Evolutionary conservation across 2,888 invertebrate genomes (phyloP).

Genomic region (Drosophila paranaensis): DNA sequence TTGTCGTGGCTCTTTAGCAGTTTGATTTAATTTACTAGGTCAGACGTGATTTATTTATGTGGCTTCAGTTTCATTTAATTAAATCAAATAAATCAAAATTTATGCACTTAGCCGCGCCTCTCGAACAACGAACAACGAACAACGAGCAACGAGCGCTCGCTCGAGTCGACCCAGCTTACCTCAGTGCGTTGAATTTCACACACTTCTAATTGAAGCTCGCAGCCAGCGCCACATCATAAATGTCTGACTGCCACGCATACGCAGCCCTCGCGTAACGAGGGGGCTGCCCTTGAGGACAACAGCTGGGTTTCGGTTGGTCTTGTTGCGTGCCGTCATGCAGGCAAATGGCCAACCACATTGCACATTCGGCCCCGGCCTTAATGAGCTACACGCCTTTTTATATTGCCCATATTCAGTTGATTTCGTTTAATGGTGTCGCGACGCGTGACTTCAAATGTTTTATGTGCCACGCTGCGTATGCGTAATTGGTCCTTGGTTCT

Average conservation of each 20-base stretch:
- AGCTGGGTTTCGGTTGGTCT: conserved; percentile 15
- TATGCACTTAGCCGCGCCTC: conserved; percentile 12
- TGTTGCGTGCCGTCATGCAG: conserved; percentile 47
- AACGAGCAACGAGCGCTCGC: conserved; percentile 1
- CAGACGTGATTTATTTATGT: conserved; percentile 38
- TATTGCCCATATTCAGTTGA: conserved; percentile 61
- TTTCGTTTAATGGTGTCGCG: conserved; percentile 47
- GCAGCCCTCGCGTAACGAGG: not conserved
- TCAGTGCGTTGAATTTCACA: conserved; percentile 57
- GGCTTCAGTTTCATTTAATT: conserved; percentile 51
- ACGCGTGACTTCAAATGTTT: conserved; percentile 41
- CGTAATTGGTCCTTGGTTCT: conserved; percentile 48
- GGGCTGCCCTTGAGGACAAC: conserved; percentile 26
- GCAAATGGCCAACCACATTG: conserved; percentile 57
- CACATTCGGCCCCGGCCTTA: conserved; percentile 63
- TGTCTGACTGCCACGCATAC: conserved; percentile 40
- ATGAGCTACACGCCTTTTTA: conserved; percentile 59
- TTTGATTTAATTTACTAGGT: conserved; percentile 71
- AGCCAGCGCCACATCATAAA: conserved; percentile 58
- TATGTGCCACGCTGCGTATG: conserved; percentile 55
- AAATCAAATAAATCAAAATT: conserved; percentile 62
- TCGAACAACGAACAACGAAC: conserved; percentile 6
- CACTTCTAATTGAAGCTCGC: conserved; percentile 63
- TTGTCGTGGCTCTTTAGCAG: conserved; percentile 29
- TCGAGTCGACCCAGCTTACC: not conserved